Conservation (phyloP, 1,140 invertebrate species). For the Drosophila lacertosa region DNA sequence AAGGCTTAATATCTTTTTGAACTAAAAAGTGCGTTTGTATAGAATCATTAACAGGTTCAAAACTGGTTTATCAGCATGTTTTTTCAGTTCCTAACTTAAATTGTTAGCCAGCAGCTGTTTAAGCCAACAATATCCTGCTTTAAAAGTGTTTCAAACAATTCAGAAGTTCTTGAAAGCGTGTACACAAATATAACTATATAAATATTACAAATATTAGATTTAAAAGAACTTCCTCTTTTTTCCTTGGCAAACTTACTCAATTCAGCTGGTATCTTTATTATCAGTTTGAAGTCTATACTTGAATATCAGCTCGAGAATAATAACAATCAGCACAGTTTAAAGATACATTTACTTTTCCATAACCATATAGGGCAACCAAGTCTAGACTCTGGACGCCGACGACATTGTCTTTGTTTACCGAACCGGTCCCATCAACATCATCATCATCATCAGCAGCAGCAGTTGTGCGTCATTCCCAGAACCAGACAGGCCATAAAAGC, state of each 20-base stretch:
- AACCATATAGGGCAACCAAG: conserved; percentile 57
- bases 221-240: too few relatives aligned
- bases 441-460: background rate
- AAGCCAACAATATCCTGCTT: background rate
- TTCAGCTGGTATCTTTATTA: background rate
- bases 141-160: background rate
- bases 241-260: too few relatives aligned
- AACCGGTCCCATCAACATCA: conserved; percentile 53
- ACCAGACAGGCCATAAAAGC: conserved; percentile 68
- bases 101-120: background rate
- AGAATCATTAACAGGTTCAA: background rate
- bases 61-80: conserved; percentile 13
- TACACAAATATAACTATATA: background rate
- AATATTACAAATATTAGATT: too few relatives aligned
- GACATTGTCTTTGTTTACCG: conserved; percentile 60
- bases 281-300: background rate
- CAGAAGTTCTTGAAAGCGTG: background rate
- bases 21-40: background rate
- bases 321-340: conserved; percentile 5
- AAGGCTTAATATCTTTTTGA: background rate
- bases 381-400: conserved; percentile 60
- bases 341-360: conserved; percentile 19
- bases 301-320: conserved; percentile 6
- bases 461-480: conserved; percentile 56
- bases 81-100: conserved; percentile 1